A percentile compares a stretch with the other conserved stretches of the same genome.
These are phyloP conservation scores for Eulemur albifrons DNA, from an alignment of 2,797 vertebrate species.

Conservation along the genomic window DNA sequence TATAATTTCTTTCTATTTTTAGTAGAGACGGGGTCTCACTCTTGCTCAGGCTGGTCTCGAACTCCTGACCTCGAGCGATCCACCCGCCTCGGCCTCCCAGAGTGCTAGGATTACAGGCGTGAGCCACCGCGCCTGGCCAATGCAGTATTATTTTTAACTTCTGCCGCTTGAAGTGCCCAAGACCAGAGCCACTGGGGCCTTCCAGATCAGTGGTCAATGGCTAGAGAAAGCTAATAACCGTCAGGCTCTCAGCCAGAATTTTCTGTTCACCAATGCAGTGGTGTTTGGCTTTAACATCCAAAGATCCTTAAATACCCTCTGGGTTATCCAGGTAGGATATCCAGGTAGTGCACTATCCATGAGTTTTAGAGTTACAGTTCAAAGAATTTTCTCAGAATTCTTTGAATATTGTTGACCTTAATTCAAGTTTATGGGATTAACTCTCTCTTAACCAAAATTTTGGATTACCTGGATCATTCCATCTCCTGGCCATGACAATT, in stretches of 20 bases:
- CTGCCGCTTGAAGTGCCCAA: neutral
- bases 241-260: neutral
- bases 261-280: neutral
- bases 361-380: conserved; percentile 12
- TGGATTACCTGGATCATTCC: neutral
- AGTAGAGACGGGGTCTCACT: too few species aligned
- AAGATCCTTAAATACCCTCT: neutral
- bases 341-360: neutral
- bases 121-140: too few species aligned
- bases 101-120: too few species aligned
- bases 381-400: conserved; percentile 22
- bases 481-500: neutral
- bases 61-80: too few species aligned
- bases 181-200: neutral
- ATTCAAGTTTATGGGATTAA: conserved; percentile 24
- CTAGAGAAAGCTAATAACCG: neutral
- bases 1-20: too few species aligned
- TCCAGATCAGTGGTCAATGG: neutral
- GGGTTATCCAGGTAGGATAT: neutral
- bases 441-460: neutral
- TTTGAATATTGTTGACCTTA: neutral
- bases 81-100: too few species aligned
- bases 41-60: too few species aligned
- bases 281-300: neutral
- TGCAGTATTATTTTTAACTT: neutral